Base-by-base conservation (phyloP, 2,888 invertebrate species). In the Adelognathus sp. region DNA sequence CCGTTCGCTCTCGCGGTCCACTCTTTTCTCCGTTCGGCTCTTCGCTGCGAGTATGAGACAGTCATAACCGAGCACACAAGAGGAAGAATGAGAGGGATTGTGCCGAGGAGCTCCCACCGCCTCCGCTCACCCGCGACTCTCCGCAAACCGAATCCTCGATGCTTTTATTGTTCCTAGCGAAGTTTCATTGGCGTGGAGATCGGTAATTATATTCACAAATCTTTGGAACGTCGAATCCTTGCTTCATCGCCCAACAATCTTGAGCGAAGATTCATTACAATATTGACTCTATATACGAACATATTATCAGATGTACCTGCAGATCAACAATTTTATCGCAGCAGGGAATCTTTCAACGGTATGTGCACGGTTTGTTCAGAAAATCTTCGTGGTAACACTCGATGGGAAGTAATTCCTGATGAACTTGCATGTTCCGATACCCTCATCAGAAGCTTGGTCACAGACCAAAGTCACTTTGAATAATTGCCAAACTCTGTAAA, bases 21-120 rank as follows among this genome's bases (percentile, higher is more conserved):
- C 81, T 82, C 83, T 85, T 84, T 83, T 83, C 82, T 77, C 81
- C 80, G 80, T 84, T 81, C 80, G 77, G 77, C 84, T 82, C 83
- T 79, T 80, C 80, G 83, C 84, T 81, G 83, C 83, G 75, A 79
- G 75, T 81, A 76, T n/a, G 50, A 7, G 56, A 64, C 21, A 33
- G 63, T 63, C 16, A 16, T 21, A 21, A 21, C 21, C 18, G 21
- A 21, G n/a, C 50, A n/a, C 27, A 52, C 29, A 33, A 54, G 63
- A 54, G 27, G 50, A 54, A 56, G 44, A 44, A 16, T 21, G 24
- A 46, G 44, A 60, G 33, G 14, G 63, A 58, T n/a, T n/a, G n/a
- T n/a, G n/a, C 29, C 85, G 85, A 85, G 82, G 86, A 86, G 86
- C 88, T 88, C 87, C 88, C 88, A 88, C 89, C 88, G 89, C 90